Conservation (phyloP, 2,113 vertebrate species). For the Furnarius figulus region DNA sequence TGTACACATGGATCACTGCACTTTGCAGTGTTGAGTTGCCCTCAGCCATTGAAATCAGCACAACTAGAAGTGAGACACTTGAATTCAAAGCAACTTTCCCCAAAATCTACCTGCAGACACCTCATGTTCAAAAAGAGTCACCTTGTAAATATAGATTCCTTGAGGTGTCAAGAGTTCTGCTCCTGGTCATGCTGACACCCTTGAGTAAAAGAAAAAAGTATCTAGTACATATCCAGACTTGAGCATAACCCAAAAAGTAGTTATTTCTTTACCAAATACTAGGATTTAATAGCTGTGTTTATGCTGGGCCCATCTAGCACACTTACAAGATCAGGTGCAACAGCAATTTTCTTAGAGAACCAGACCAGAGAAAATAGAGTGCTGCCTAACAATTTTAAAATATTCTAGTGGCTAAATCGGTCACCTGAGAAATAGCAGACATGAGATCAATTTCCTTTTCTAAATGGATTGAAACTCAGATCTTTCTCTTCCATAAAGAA, state of each 20-base stretch:
- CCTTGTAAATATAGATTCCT: not conserved
- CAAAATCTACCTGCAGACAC: not conserved
- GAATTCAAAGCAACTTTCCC: not conserved
- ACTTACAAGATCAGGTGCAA: not conserved
- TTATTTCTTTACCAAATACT: not conserved
- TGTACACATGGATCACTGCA: not conserved
- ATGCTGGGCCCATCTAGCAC: not conserved
- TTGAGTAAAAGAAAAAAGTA: not conserved
- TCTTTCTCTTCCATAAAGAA: not conserved
- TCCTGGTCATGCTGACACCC: not conserved
- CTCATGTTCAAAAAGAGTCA: not conserved
- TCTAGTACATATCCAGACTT: not conserved
- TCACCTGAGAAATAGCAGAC: not conserved
- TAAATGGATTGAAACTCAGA: not conserved
- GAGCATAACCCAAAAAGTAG: not conserved
- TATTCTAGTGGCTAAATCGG: not conserved
- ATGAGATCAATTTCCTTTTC: not conserved
- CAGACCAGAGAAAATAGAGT: not conserved
- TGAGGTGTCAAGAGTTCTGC: not conserved
- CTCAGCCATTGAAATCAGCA: not conserved
- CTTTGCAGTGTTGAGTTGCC: not conserved
- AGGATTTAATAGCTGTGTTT: not conserved
- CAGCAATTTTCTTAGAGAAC: not conserved
- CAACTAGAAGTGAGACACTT: accelerated
- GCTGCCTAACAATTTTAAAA: not conserved